These are phyloP conservation scores for Apantesis nais DNA, from an alignment of 2,888 invertebrate species.

Conservation along the genomic window DNA sequence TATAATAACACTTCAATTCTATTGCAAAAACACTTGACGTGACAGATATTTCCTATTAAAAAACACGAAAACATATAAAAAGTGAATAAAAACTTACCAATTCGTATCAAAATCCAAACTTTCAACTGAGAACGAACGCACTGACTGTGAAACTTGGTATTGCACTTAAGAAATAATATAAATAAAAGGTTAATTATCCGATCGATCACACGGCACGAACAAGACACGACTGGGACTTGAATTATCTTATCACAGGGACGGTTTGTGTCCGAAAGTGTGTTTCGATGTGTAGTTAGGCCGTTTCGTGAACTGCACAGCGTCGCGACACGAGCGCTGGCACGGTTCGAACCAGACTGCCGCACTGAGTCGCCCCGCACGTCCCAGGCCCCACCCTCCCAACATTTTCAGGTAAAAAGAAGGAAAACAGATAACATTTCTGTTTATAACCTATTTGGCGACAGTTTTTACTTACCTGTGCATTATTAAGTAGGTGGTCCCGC, in stretches of 20 bases:
- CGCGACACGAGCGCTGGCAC: conserved; percentile 60
- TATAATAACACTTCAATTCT: conserved; percentile 20
- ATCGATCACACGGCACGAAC: conserved; percentile 73
- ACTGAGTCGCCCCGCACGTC: conserved; percentile 65
- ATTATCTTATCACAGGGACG: conserved; percentile 68
- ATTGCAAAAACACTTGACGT: conserved; percentile 7
- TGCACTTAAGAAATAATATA: conserved; percentile 54
- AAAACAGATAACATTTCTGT: conserved; percentile 50
- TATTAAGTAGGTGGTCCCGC: conserved; percentile 34
- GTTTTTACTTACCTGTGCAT: conserved; percentile 38
- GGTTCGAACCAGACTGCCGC: conserved; percentile 75
- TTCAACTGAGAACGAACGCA: conserved; percentile 57
- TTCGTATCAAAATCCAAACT: conserved; percentile 74
- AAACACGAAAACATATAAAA: conserved; percentile 3
- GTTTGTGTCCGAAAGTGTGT: conserved; percentile 41
- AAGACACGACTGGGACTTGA: conserved; percentile 59
- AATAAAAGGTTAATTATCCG: conserved; percentile 51
- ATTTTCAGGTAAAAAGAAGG: conserved; percentile 77
- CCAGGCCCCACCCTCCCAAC: conserved; percentile 62
- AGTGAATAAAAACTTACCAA: conserved; percentile 63
- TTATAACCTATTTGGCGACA: conserved; percentile 51
- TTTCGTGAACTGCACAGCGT: conserved; percentile 48
- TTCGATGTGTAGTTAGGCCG: conserved; percentile 61
- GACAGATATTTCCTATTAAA: conserved; percentile 10
- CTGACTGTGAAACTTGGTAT: conserved; percentile 60